phyloP scores from a whole-genome alignment of 2,888 invertebrate species.

The Drosophila hamatofila region DNA sequence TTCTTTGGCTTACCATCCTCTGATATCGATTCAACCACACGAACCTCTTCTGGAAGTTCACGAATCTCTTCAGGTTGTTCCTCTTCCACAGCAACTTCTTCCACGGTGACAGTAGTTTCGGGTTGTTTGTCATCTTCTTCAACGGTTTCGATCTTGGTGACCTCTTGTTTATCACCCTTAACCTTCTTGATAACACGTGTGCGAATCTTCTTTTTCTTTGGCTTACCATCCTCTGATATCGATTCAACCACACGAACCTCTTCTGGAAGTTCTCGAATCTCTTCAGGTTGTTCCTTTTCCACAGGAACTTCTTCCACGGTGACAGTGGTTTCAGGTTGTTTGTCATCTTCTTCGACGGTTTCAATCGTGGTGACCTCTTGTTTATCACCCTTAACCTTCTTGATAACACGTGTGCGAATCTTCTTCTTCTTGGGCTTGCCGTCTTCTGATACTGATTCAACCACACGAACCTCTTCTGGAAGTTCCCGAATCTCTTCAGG shows the following conservation, averaged over 20 bases:
- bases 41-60: constrained; percentile 14
- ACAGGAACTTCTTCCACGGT: constrained; percentile 15
- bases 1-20: constrained; percentile 16
- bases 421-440: constrained; percentile 28
- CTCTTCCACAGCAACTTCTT: constrained; percentile 6
- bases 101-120: constrained; percentile 20
- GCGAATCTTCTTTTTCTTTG: constrained; percentile 26
- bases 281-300: constrained; percentile 9
- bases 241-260: constrained; percentile 20
- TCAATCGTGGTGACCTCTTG: constrained; percentile 34
- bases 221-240: constrained; percentile 15
- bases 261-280: constrained; percentile 16
- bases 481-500: constrained; percentile 23
- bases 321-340: constrained; percentile 22
- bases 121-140: constrained; percentile 26
- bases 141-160: constrained; percentile 28
- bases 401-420: constrained; percentile 34
- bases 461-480: constrained; percentile 26
- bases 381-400: constrained; percentile 31
- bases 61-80: constrained; percentile 6
- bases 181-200: constrained; percentile 29
- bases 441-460: constrained; percentile 17
- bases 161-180: constrained; percentile 31
- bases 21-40: constrained; percentile 1
- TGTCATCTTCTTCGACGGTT: constrained; percentile 25